Base-by-base conservation (phyloP, 2,888 invertebrate genomes). In the Phasia obesa region DNA sequence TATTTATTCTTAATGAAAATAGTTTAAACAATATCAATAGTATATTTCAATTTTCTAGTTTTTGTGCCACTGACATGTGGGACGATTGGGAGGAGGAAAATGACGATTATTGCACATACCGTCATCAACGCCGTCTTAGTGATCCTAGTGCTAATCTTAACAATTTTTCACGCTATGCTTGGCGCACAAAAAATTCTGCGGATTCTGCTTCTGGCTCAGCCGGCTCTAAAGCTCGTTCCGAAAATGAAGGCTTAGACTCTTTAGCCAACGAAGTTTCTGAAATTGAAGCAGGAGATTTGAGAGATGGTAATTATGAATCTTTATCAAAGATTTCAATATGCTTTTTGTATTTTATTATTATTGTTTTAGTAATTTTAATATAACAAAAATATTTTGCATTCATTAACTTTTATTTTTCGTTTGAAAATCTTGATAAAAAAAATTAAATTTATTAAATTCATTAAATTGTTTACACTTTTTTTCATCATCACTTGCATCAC, bases 81-180 rank as follows among this genome's bases (percentile, higher is more conserved):
- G 97, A 97, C 91, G 97, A 97, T 90, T 97, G 96, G 95, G 96
- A 97, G 87, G 96, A 97, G 87, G 97, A 96, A 88, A 94, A 96
- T 7, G 97, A 96, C 7, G 97, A 97, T 88, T 94, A 96, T 90
- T 96, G 95, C 92, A 93, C 96, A 87, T 96, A 96, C 88, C 93
- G 96, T 11, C 95, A 96, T 90, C 96, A 96, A 92, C 94, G 95
- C 74, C 88, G 91, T 11, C 93, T 98, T 87, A 98, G 98, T 90
- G 98, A 98, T 92, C 98, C 98, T 1, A 97, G 97, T 91, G 96
- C 97, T 42, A 97, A 97, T 92, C 92, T 97, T 64, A 95, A 95
- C 90, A 95, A 95, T 90, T 97, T 95, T 91, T 95, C 95, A 25
- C 94, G 97, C 85, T 95, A 97, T 87, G 95, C 96, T 31, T 96